Evolutionary conservation across 2,113 vertebrate species (phyloP).

Genomic region (Elaphurus davidianus): DNA sequence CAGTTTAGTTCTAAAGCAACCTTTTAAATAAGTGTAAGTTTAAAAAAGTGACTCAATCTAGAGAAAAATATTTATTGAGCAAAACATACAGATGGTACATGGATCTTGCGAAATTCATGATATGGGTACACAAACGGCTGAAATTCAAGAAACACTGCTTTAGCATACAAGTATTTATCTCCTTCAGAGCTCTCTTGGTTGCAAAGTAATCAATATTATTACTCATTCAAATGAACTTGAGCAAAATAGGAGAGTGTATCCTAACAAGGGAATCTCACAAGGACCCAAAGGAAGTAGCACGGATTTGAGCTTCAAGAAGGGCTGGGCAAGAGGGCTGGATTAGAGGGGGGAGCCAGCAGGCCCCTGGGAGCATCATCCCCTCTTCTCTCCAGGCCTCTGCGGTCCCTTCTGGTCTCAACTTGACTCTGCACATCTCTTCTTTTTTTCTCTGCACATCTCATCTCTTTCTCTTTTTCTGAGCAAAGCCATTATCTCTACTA

Average conservation of each 20-base stretch:
- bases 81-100: not conserved
- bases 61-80: conserved; percentile 53
- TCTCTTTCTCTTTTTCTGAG: not conserved
- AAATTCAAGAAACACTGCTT: not conserved
- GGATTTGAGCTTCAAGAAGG: not conserved
- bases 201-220: not conserved
- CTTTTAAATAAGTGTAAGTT: not conserved
- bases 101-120: not conserved
- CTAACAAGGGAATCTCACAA: not conserved
- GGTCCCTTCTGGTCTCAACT: not conserved
- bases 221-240: not conserved
- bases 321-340: not conserved
- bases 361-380: not conserved
- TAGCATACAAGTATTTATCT: not conserved
- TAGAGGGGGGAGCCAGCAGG: not conserved
- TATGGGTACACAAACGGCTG: not conserved
- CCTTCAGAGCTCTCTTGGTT: not conserved
- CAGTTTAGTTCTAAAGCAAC: not conserved
- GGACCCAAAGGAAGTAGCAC: not conserved
- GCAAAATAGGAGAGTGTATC: not conserved
- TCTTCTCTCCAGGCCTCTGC: not conserved
- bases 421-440: not conserved
- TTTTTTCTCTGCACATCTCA: not conserved
- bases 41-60: conserved; percentile 2
- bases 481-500: not conserved